Evolutionary conservation across 2,113 vertebrate species (phyloP).

Genomic region (Gadus chalcogrammus): DNA sequence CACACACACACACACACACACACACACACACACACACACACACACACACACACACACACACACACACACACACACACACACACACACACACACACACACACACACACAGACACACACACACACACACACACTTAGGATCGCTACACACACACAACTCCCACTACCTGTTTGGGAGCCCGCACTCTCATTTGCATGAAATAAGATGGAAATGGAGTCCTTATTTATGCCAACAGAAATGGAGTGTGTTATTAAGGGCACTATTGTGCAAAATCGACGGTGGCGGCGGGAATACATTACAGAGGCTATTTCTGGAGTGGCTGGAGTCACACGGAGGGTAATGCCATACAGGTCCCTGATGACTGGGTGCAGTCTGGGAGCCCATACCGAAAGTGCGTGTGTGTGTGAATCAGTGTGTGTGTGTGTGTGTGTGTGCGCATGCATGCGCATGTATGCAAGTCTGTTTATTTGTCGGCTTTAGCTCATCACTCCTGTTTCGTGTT

Average conservation of each 20-base stretch:
- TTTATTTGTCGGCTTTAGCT: background rate
- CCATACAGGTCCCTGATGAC: conserved; percentile 75
- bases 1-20: too few relatives aligned
- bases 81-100: conserved; percentile 58
- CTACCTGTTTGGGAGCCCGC: conserved; percentile 71
- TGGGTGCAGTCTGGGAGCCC: conserved; percentile 62
- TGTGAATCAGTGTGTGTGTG: conserved; percentile 2
- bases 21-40: conserved; percentile 54
- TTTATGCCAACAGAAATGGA: conserved; percentile 78
- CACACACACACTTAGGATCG: conserved; percentile 4
- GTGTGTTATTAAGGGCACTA: conserved; percentile 77
- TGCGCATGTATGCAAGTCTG: background rate
- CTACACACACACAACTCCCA: conserved; percentile 62
- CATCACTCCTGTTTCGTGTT: background rate
- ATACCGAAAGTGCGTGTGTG: conserved; percentile 30
- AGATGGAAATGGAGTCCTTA: conserved; percentile 77
- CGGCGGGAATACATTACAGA: conserved; percentile 75
- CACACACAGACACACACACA: conserved; percentile 22
- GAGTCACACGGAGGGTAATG: conserved; percentile 73
- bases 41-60: too few relatives aligned
- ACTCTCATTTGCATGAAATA: conserved; percentile 78
- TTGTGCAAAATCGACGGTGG: conserved; percentile 72
- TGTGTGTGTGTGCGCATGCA: conserved; percentile 36
- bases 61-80: too few relatives aligned
- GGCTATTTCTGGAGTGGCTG: conserved; percentile 74